Evolutionary conservation across 1,140 invertebrate genomes (phyloP).

Genomic region (Sminthurinus signatus): DNA sequence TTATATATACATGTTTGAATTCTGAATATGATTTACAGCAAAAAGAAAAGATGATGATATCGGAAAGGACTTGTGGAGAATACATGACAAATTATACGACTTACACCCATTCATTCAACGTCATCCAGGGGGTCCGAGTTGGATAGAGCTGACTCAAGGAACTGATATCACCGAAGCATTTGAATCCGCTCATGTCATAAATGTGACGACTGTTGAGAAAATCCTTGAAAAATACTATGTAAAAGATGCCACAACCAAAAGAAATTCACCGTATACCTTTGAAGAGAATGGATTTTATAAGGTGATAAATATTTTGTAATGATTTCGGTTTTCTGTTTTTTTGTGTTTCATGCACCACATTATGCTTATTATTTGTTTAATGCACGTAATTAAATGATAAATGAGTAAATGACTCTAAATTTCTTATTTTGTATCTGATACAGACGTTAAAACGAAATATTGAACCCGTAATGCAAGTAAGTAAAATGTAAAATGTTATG

Average conservation of each 20-base stretch:
- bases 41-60: conserved; percentile 41
- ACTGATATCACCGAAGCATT: conserved; percentile 44
- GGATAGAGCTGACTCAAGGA: conserved; percentile 41
- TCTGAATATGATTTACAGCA: no score
- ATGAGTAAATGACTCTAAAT: no score
- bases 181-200: conserved; percentile 41
- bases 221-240: conserved; percentile 41
- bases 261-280: conserved; percentile 40
- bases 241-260: conserved; percentile 19
- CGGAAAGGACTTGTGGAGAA: conserved; percentile 41
- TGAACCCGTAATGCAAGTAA: conserved; percentile 38
- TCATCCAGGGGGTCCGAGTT: conserved; percentile 44
- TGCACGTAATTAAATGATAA: no score
- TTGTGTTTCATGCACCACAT: no score
- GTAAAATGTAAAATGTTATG: no score
- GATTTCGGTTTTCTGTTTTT: no score
- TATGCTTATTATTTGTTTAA: no score
- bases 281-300: conserved; percentile 38
- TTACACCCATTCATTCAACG: conserved; percentile 40
- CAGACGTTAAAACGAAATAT: not conserved
- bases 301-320: no score
- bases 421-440: no score
- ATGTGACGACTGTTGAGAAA: conserved; percentile 23
- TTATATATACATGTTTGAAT: no score
- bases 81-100: conserved; percentile 44